A percentile compares a stretch with the other conserved stretches of the same genome.
These are phyloP conservation scores for Morone chrysops DNA, from an alignment of 2,113 vertebrate genomes.

Conservation along the genomic window DNA sequence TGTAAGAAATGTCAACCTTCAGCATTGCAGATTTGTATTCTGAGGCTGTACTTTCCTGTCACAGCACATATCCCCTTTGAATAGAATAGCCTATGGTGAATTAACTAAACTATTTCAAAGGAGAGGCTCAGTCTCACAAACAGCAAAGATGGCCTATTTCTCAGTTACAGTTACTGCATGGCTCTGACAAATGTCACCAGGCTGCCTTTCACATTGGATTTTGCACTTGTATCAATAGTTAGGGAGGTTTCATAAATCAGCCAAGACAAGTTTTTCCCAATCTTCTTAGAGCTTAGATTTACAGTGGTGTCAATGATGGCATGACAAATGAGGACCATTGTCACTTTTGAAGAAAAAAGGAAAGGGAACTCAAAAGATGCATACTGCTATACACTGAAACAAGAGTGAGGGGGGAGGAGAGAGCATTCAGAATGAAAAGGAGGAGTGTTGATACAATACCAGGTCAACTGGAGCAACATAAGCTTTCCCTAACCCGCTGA, in stretches of 20 bases:
- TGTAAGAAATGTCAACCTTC: conserved; percentile 10
- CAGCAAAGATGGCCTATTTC: conserved; percentile 41
- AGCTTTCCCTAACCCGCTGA: conserved; percentile 32
- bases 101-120: conserved; percentile 33
- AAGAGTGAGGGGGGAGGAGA: background rate
- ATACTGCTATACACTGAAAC: conserved; percentile 7
- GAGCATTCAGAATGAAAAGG: conserved; percentile 16
- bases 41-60: background rate
- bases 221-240: conserved; percentile 67
- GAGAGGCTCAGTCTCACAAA: conserved; percentile 18
- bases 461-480: conserved; percentile 5
- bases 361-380: conserved; percentile 49
- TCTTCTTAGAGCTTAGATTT: conserved; percentile 57
- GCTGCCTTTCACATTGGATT: conserved; percentile 54
- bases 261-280: conserved; percentile 51
- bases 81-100: conserved; percentile 30
- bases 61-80: conserved; percentile 21
- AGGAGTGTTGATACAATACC: conserved; percentile 16
- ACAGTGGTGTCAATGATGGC: conserved; percentile 51
- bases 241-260: conserved; percentile 71
- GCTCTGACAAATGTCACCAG: conserved; percentile 67
- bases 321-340: conserved; percentile 65
- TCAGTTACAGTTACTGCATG: conserved; percentile 30
- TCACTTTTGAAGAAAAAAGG: conserved; percentile 51
- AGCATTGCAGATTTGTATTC: conserved; percentile 15